These are phyloP conservation scores for Dynastes tityus DNA, from an alignment of 2,888 invertebrate genomes.

Conservation along the genomic window DNA sequence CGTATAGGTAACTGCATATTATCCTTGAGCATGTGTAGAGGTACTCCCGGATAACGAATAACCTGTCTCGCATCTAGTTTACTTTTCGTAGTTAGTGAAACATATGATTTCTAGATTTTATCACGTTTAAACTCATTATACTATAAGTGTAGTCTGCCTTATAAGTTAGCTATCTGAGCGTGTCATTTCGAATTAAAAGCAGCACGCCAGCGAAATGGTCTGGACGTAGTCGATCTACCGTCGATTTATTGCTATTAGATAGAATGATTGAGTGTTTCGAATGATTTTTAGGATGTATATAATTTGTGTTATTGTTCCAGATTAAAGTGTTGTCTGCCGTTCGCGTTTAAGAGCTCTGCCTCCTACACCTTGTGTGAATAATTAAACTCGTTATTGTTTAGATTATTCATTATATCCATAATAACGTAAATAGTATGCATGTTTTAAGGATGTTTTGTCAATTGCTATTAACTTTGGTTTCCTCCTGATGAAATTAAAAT, in stretches of 20 bases:
- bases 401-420: too few species aligned
- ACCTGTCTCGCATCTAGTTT: slow-evolving; percentile 18
- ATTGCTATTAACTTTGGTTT: too few species aligned
- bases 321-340: background rate
- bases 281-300: slow-evolving; percentile 52
- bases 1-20: background rate
- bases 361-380: too few species aligned
- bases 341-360: too few species aligned
- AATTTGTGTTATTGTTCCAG: slow-evolving; percentile 54
- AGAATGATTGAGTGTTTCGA: slow-evolving; percentile 54
- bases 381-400: too few species aligned
- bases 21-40: background rate
- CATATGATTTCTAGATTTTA: slow-evolving; percentile 42
- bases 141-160: slow-evolving; percentile 33
- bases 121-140: slow-evolving; percentile 38
- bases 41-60: background rate
- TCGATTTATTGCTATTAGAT: slow-evolving; percentile 50
- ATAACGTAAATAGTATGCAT: too few species aligned
- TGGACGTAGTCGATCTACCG: background rate
- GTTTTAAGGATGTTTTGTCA: too few species aligned
- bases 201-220: background rate
- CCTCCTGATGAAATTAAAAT: too few species aligned
- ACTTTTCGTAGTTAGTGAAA: slow-evolving; percentile 32
- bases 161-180: slow-evolving; percentile 30
- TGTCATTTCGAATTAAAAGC: slow-evolving; percentile 31